phyloP scores from a whole-genome alignment of 2,888 invertebrate genomes.

The Pachliopta kotzebuea region DNA sequence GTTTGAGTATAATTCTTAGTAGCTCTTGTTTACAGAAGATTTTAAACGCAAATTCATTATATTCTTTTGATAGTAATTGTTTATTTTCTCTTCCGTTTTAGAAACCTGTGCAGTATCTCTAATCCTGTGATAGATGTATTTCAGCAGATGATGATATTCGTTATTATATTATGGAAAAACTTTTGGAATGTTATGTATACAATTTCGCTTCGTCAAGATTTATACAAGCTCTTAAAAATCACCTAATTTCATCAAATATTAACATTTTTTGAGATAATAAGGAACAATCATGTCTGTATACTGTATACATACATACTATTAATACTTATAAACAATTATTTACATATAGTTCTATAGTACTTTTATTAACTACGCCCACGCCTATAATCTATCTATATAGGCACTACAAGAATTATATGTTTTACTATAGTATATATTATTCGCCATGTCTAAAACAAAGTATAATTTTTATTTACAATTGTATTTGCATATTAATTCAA shows the following conservation, averaged over 20 bases:
- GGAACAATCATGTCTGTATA: conserved; percentile 40
- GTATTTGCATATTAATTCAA: conserved; percentile 4
- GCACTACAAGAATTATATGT: conserved; percentile 28
- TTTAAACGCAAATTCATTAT: too few relatives aligned
- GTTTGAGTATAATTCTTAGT: too few relatives aligned
- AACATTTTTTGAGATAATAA: conserved; percentile 34
- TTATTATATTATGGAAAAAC: too few relatives aligned
- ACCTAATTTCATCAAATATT: conserved; percentile 33
- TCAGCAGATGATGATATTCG: too few relatives aligned
- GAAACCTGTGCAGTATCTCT: too few relatives aligned
- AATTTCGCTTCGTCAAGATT: conserved; percentile 16
- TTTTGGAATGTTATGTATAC: conserved; percentile 5
- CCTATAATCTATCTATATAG: conserved; percentile 15
- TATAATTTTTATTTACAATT: conserved; percentile 14
- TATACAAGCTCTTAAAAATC: conserved; percentile 26
- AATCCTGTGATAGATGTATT: too few relatives aligned
- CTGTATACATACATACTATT: conserved; percentile 17
- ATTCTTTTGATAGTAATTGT: too few relatives aligned
- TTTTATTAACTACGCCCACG: background rate
- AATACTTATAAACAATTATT: conserved; percentile 45
- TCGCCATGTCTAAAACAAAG: conserved; percentile 4
- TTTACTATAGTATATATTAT: conserved; percentile 19
- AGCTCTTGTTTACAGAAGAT: too few relatives aligned
- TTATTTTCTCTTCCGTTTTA: too few relatives aligned
- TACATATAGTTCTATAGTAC: conserved; percentile 36